These are phyloP conservation scores for Gnathonemus longibarbis DNA, from an alignment of 2,113 vertebrate genomes.

Conservation along the genomic window DNA sequence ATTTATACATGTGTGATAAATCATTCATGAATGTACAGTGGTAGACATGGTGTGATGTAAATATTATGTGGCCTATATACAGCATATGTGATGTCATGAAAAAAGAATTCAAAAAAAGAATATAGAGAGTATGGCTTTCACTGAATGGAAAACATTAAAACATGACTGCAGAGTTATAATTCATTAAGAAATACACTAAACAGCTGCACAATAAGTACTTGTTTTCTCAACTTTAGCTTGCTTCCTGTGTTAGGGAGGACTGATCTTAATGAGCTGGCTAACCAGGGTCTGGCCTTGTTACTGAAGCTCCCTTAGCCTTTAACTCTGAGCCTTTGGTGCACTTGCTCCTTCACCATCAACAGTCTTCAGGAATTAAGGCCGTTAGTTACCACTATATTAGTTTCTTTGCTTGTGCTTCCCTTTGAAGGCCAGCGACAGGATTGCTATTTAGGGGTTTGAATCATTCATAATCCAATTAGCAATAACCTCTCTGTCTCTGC, in stretches of 20 bases:
- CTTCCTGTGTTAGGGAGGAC: not conserved
- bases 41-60: not conserved
- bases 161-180: not conserved
- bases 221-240: not conserved
- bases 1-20: not conserved
- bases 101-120: not conserved
- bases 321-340: not conserved
- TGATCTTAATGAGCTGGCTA: not conserved
- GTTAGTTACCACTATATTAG: not conserved
- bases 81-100: not conserved
- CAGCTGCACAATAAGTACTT: not conserved
- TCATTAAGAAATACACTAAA: not conserved
- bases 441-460: constrained; percentile 12
- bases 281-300: not conserved
- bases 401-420: not conserved
- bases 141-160: not conserved
- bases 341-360: not conserved
- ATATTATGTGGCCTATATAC: not conserved
- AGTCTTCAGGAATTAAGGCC: not conserved
- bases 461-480: constrained; percentile 32
- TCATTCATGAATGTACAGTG: not conserved
- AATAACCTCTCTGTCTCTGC: constrained; percentile 17
- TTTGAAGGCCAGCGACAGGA: not conserved
- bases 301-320: not conserved
- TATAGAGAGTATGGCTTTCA: not conserved